Evolutionary conservation across 2,113 vertebrate genomes (phyloP).

Genomic region (Bufo bufo): DNA sequence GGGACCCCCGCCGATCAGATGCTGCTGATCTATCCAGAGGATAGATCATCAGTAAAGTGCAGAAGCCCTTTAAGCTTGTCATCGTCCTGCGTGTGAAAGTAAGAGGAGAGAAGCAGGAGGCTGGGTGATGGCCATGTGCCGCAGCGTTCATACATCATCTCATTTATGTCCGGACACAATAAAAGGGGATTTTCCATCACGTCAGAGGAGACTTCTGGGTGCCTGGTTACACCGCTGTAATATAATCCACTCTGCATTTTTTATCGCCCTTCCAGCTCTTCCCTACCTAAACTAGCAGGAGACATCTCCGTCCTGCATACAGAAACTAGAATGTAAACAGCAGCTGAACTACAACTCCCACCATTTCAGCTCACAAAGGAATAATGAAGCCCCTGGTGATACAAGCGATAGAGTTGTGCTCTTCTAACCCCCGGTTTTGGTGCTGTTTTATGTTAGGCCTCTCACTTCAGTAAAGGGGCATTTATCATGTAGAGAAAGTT

Average conservation of each 20-base stretch:
- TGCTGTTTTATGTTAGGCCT: too few species aligned
- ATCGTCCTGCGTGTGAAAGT: too few species aligned
- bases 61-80: too few species aligned
- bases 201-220: neutral
- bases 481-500: too few species aligned
- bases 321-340: neutral
- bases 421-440: too few species aligned
- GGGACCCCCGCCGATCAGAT: too few species aligned
- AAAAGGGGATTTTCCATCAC: slow-evolving; percentile 37
- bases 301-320: neutral
- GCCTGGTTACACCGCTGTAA: neutral
- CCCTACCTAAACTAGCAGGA: neutral
- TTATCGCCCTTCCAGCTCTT: neutral
- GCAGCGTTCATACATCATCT: neutral
- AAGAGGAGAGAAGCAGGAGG: neutral
- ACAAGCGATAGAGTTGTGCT: neutral
- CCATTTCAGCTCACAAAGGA: neutral
- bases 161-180: neutral
- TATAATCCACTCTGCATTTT: slow-evolving; percentile 25
- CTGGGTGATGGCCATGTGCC: neutral
- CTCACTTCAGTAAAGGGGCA: too few species aligned
- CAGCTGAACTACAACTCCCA: neutral
- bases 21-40: too few species aligned
- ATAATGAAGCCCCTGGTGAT: too few species aligned
- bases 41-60: too few species aligned